A percentile compares a stretch with the other conserved stretches of the same genome.
Conservation (phyloP, 2,797 vertebrate species). For the Notamacropus eugenii region DNA sequence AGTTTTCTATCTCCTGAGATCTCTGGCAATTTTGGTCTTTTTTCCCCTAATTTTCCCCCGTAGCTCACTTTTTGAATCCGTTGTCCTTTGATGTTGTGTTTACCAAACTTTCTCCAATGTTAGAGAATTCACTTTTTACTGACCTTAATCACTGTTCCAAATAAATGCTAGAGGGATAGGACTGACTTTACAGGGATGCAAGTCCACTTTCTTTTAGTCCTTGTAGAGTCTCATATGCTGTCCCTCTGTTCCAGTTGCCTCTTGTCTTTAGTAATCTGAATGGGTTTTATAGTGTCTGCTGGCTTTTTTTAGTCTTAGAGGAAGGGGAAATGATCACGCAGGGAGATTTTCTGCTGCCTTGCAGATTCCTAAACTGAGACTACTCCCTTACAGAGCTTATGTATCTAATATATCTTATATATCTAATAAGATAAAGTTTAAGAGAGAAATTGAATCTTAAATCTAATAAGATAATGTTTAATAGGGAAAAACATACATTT, state of each 20-base stretch:
- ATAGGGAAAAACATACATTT: background rate
- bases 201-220: background rate
- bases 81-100: background rate
- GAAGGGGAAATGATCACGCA: background rate
- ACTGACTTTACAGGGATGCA: background rate
- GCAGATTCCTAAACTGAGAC: background rate
- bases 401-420: background rate
- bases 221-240: background rate
- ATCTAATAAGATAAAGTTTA: background rate
- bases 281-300: background rate
- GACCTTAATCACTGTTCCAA: background rate
- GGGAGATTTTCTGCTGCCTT: background rate
- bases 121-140: background rate
- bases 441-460: too few species aligned
- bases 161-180: background rate
- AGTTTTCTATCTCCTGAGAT: background rate
- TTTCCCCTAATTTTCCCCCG: background rate
- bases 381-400: background rate
- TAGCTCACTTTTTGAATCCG: background rate
- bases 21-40: background rate
- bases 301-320: background rate
- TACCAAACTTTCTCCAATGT: background rate
- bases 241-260: background rate
- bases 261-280: background rate
- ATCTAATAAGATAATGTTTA: background rate